Evolutionary conservation across 92 coral and sea anemone species (phyloP).

Genomic region (Porites rus): DNA sequence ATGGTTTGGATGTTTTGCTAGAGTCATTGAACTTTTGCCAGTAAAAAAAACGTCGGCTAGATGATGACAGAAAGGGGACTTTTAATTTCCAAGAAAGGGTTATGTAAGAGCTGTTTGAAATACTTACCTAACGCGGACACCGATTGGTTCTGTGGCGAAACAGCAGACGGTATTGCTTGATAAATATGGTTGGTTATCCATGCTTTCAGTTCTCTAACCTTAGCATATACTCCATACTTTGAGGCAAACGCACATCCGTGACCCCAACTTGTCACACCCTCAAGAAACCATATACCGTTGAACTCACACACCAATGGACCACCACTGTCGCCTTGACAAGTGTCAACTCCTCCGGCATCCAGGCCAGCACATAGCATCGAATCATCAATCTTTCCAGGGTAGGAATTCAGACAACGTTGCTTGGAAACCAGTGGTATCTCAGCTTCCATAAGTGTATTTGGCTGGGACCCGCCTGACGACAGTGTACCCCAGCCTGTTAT

Average conservation of each 20-base stretch:
- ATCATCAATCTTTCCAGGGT: constrained; percentile 21
- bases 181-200: not conserved
- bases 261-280: constrained; percentile 27
- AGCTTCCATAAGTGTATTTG: constrained; percentile 23
- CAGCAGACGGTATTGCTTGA: not conserved
- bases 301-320: constrained; percentile 14
- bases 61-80: too few relatives aligned
- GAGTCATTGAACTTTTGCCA: too few relatives aligned
- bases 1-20: too few relatives aligned
- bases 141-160: not conserved
- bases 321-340: constrained; percentile 46
- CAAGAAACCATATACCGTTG: constrained; percentile 16
- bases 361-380: constrained; percentile 55
- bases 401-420: not conserved
- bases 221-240: constrained; percentile 6
- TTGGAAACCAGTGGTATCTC: constrained; percentile 20
- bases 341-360: constrained; percentile 43
- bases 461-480: not conserved
- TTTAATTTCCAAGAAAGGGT: too few relatives aligned
- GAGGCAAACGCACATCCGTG: not conserved
- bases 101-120: too few relatives aligned
- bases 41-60: too few relatives aligned
- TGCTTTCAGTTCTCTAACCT: not conserved
- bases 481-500: constrained; percentile 38
- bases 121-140: not conserved